Evolutionary conservation across 2,888 invertebrate species (phyloP).

Genomic region (Acanthoscelides obtectus): DNA sequence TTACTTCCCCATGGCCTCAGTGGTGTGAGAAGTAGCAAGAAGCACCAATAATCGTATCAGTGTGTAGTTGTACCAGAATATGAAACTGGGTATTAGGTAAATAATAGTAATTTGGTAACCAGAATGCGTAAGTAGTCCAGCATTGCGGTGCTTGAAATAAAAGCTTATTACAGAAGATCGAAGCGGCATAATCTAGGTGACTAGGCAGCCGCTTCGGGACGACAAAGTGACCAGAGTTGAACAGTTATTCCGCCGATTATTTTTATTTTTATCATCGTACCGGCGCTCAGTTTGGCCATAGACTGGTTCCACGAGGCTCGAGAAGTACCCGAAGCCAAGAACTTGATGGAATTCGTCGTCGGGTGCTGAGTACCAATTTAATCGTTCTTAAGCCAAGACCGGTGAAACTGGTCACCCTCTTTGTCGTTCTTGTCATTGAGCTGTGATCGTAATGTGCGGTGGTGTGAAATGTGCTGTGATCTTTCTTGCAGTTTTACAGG

Average conservation of each 20-base stretch:
- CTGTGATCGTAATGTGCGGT: not conserved
- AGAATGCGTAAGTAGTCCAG: not conserved
- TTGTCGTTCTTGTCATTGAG: not conserved
- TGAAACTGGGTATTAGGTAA: not conserved
- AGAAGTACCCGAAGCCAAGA: not conserved
- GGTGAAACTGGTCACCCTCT: not conserved
- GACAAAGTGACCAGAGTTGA: not conserved
- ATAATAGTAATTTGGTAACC: not conserved
- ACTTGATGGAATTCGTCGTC: not conserved
- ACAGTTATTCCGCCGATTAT: not conserved
- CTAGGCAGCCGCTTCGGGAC: not conserved
- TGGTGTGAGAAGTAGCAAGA: no score
- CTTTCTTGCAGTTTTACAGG: not conserved
- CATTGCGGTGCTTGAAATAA: not conserved
- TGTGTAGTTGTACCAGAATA: no score
- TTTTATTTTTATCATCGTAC: not conserved
- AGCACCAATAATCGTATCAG: no score
- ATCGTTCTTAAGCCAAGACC: not conserved
- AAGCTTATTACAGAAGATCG: not conserved
- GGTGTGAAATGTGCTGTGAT: not conserved
- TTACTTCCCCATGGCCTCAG: no score
- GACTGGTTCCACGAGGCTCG: not conserved
- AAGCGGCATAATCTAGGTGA: not conserved
- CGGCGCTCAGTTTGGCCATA: not conserved
- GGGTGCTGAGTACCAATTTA: not conserved